Evolutionary conservation across 1,140 invertebrate species (phyloP), one percentile per base, ranked within the genome.

Genomic region (Sogatella furcifera): DNA sequence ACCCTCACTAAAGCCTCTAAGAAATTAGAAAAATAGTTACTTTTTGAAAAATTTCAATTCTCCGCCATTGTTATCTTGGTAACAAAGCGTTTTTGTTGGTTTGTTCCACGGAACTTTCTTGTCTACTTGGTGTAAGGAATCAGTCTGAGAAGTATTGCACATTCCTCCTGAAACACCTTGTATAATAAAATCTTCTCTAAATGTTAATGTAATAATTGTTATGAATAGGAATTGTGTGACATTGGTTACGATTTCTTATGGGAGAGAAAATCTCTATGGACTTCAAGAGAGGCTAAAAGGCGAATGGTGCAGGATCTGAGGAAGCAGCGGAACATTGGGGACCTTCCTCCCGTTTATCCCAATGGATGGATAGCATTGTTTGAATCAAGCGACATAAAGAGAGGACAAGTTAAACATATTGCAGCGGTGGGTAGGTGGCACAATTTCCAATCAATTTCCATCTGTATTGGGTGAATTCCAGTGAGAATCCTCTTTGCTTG

Each of bases 321-420:
- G 59, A 70, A 70, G 13, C 66, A 75, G 10, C 65, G 84, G 4
- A 77, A 77, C 59, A 69, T 81, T 17, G 84, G 80, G 5, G 80
- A 84, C 54, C 66, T 90, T 9, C 89, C 88, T 0, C 90, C 91
- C 0, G 85, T 90, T 0, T 95, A 83, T 74, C 92, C 92, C 0
- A 95, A 96, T 67, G 92, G 92, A 11, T 95, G 92, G 92, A 93
- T 89, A 69, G 83, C 79, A 0, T 66, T 95, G 0, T 71, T 84
- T 0, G 90, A 94, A 70, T 86, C 84, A 6, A 74, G 72, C 19
- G 75, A 84, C 19, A 62, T 96, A 3, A 77, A 74, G 28, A 70
- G 70, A 2, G 80, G 81, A 34, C 72, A 84, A 62, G 82, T 86
- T 0, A 76, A 78, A 58, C 77, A 84, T 62, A 78, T 91, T 1